Evolutionary conservation across 2,113 vertebrate species (phyloP).

Genomic region (Prionailurus bengalensis): DNA sequence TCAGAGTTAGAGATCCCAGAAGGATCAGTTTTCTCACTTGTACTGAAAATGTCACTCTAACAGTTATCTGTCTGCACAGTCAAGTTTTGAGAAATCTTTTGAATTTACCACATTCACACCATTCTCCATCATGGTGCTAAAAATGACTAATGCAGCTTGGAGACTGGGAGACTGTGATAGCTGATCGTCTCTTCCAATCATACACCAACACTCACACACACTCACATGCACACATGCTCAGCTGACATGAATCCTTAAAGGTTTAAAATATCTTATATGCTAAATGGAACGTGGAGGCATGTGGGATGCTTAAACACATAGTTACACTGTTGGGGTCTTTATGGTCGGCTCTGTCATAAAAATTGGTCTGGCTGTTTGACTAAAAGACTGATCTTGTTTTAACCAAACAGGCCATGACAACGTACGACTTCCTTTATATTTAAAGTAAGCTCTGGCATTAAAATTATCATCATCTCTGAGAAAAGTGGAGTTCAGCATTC

Average conservation of each 20-base stretch:
- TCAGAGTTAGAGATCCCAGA: slow-evolving; percentile 89
- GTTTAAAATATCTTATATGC: slow-evolving; percentile 75
- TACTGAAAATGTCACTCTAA: slow-evolving; percentile 92
- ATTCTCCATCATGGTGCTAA: slow-evolving; percentile 87
- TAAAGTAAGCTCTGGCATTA: slow-evolving; percentile 50
- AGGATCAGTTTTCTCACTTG: slow-evolving; percentile 90
- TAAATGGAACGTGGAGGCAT: neutral
- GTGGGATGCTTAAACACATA: neutral
- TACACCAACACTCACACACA: slow-evolving; percentile 43
- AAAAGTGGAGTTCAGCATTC: neutral
- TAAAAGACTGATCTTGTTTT: slow-evolving; percentile 20
- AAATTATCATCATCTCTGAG: slow-evolving; percentile 20
- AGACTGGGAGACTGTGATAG: slow-evolving; percentile 85
- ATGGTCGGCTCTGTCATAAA: neutral
- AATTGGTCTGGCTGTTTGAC: neutral
- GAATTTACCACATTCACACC: slow-evolving; percentile 90
- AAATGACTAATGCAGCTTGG: slow-evolving; percentile 89
- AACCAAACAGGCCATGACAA: neutral
- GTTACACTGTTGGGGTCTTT: neutral
- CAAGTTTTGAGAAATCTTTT: slow-evolving; percentile 87
- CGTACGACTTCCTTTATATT: slow-evolving; percentile 36
- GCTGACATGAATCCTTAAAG: slow-evolving; percentile 77
- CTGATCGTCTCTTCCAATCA: slow-evolving; percentile 85
- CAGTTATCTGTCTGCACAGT: slow-evolving; percentile 90
- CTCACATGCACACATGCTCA: slow-evolving; percentile 67